Evolutionary conservation across 2,888 invertebrate genomes (phyloP).

Genomic region (Griposia aprilina): DNA sequence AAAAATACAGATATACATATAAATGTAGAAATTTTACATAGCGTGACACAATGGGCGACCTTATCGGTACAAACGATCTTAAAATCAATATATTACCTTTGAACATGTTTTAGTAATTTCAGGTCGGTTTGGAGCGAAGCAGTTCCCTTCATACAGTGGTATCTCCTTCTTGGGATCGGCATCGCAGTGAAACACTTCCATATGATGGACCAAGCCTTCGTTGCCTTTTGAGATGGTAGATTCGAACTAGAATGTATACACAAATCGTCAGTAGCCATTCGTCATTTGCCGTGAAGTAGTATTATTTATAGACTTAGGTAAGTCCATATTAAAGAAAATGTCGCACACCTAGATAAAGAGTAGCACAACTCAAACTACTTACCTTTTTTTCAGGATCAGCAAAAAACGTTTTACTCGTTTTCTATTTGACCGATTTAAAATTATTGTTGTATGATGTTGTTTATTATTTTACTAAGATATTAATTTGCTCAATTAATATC

Average conservation of each 20-base stretch:
- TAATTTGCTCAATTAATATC: too few relatives aligned
- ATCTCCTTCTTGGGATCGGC: conserved; percentile 92
- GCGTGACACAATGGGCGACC: too few relatives aligned
- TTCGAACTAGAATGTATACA: conserved; percentile 91
- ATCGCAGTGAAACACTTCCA: conserved; percentile 99
- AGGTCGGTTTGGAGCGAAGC: conserved; percentile 94
- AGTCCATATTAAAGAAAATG: neutral
- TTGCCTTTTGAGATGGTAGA: conserved; percentile 95
- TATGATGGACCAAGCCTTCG: conserved; percentile 98
- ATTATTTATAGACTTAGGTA: neutral
- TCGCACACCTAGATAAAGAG: too few relatives aligned
- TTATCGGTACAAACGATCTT: too few relatives aligned
- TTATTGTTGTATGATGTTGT: too few relatives aligned
- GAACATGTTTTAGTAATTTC: conserved; percentile 94
- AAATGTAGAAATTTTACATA: too few relatives aligned
- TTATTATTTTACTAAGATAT: too few relatives aligned
- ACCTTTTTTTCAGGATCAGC: too few relatives aligned
- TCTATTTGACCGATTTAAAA: too few relatives aligned
- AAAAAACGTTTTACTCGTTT: too few relatives aligned
- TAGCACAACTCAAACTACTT: too few relatives aligned
- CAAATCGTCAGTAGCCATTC: neutral
- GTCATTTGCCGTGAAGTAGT: neutral
- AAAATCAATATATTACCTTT: conserved; percentile 77
- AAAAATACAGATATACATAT: too few relatives aligned
- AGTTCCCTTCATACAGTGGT: conserved; percentile 96